Evolutionary conservation across 2,888 invertebrate genomes (phyloP), one percentile per base, ranked within the genome.

Genomic region (Pasiphila rectangulata): DNA sequence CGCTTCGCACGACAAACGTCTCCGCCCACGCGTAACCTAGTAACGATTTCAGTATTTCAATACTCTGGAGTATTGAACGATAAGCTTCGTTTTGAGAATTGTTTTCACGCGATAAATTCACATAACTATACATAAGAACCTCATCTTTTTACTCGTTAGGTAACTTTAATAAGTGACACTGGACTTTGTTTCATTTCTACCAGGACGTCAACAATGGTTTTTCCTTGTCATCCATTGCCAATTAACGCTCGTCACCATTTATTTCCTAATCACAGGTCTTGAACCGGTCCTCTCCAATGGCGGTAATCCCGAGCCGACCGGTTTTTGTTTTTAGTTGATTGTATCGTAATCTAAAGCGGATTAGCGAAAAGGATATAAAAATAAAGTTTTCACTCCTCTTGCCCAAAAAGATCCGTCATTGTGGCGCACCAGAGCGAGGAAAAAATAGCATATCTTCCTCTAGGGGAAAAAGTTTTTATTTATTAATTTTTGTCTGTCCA

Each of bases 11-110:
- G 68, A 63, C 56, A 67, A 58, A 64, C 56, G 67, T 54, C n/a
- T 56, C 63, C 62, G 61, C 35, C 51, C 59, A 58, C 47, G 61
- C 73, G 87, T 87, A 76, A 70, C 87, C 79, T 83, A 86, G 87
- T 79, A 80, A 87, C 88, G 70, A 65, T 59, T 68, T 66, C 73
- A 67, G 85, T 73, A 85, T 74, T 83, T 87, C 87, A 83, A 87
- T 87, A 87, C 77, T 78, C 54, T 46, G 50, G 50, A 27, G 40
- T 7, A 40, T 46, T 46, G 44, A 17, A 35, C 35, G 23, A 42
- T 43, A 34, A 6, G 34, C 38, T 38, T 39, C 27, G 16, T 6
- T 36, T 29, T 12, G n/a, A 5, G n/a, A 37, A 25, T 20, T 10
- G 6, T 15, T 25, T 37, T 17, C n/a, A 13, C 27, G 41, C 16